phyloP scores from a whole-genome alignment of 2,113 vertebrate genomes.

The Ammodytes dubius region DNA sequence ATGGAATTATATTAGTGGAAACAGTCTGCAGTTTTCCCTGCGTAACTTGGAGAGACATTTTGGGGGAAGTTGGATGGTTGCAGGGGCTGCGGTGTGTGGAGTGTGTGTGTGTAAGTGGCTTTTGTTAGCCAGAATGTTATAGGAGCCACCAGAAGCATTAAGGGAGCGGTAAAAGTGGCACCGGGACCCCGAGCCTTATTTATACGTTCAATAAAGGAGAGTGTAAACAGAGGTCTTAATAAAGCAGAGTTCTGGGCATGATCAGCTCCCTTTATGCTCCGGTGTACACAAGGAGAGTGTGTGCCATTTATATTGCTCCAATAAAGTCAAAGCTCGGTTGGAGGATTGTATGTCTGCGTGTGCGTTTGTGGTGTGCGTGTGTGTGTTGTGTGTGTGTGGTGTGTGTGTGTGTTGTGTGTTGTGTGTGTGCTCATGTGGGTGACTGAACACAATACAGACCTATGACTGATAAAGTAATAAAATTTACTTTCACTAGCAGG shows the following conservation, averaged over 20 bases:
- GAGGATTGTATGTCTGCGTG: conserved; percentile 42
- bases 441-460: conserved; percentile 42
- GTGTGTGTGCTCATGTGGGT: conserved; percentile 27
- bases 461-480: conserved; percentile 39
- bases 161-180: conserved; percentile 74
- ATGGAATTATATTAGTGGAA: conserved; percentile 64
- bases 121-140: conserved; percentile 70
- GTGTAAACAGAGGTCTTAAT: conserved; percentile 80
- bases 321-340: conserved; percentile 65
- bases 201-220: conserved; percentile 80
- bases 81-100: conserved; percentile 24
- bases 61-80: conserved; percentile 41
- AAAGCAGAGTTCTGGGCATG: conserved; percentile 65
- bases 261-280: conserved; percentile 60
- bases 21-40: conserved; percentile 39
- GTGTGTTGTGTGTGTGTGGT: conserved; percentile 13
- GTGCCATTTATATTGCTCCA: conserved; percentile 76
- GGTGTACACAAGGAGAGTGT: conserved; percentile 64
- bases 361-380: conserved; percentile 18
- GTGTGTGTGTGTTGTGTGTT: conserved; percentile 25
- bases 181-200: conserved; percentile 68
- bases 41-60: conserved; percentile 39
- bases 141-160: conserved; percentile 65
- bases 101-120: conserved; percentile 46
- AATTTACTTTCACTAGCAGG: conserved; percentile 5